phyloP scores from a whole-genome alignment of 2,797 vertebrate genomes.

The Sarcoramphus papa region DNA sequence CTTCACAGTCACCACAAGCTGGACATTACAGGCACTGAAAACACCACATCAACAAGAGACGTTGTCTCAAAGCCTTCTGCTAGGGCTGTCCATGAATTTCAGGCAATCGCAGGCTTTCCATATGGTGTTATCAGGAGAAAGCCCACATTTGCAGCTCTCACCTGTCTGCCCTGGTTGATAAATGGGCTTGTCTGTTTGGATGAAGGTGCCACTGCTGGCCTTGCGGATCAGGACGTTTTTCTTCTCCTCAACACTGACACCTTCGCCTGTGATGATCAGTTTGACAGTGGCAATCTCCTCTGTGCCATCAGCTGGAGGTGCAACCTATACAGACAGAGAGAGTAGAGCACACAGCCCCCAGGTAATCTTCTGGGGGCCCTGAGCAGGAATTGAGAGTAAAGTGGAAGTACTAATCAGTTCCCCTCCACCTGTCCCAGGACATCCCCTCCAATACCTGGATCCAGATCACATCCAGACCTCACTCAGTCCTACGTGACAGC shows the following conservation, averaged over 20 bases:
- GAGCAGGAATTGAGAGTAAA: neutral
- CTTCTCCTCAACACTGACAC: constrained; percentile 42
- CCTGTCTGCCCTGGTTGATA: constrained; percentile 83
- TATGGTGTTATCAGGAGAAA: neutral
- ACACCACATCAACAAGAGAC: neutral
- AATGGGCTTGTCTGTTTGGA: constrained; percentile 81
- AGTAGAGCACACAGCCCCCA: neutral
- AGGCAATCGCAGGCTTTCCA: neutral
- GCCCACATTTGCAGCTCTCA: constrained; percentile 27
- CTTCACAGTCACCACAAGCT: neutral
- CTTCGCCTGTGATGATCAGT: constrained; percentile 57
- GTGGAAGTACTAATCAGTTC: neutral
- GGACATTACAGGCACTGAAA: neutral
- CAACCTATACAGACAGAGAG: constrained; percentile 67
- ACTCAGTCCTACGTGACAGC: neutral
- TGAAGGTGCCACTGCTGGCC: constrained; percentile 59
- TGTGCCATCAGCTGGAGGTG: constrained; percentile 46
- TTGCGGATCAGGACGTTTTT: constrained; percentile 73
- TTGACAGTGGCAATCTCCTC: constrained; percentile 67
- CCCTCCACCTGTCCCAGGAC: neutral
- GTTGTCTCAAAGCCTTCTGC: neutral
- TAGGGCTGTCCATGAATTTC: neutral
- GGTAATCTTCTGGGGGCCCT: neutral
- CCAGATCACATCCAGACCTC: neutral
- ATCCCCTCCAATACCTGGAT: neutral